Percentiles rank a stretch among this genome's conserved stretches.
Evolutionary conservation across 2,888 invertebrate species (phyloP).

Genomic region (Leucozona laternaria): DNA sequence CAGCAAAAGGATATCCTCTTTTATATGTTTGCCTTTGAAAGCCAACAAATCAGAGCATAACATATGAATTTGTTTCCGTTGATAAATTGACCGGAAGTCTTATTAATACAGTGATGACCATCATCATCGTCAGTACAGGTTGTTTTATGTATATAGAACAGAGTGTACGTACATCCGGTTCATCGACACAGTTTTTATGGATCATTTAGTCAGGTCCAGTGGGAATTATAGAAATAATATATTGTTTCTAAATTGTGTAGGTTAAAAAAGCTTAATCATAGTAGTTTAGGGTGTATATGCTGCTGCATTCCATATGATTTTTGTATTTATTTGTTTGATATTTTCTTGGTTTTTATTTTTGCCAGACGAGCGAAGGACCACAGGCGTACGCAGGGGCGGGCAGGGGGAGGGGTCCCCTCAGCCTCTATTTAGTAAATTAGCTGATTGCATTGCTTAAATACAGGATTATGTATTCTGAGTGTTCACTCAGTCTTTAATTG

Average conservation of each 20-base stretch:
- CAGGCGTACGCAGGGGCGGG: too few species aligned
- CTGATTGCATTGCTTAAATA: too few species aligned
- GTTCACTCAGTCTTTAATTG: too few species aligned
- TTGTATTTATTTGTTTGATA: background rate
- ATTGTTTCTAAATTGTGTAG: conserved; percentile 10
- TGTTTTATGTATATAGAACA: background rate
- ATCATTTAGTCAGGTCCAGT: conserved; percentile 25
- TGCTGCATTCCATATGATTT: background rate
- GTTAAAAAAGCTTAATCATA: conserved; percentile 14
- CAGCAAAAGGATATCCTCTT: conserved; percentile 56
- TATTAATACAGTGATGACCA: conserved; percentile 47
- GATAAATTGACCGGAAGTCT: conserved; percentile 67
- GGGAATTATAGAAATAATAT: background rate
- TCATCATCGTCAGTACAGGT: background rate
- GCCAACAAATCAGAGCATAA: conserved; percentile 38
- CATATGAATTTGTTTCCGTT: conserved; percentile 55
- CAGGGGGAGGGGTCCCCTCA: too few species aligned
- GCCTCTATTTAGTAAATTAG: too few species aligned
- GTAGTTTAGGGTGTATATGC: background rate
- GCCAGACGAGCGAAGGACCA: too few species aligned
- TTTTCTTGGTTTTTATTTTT: background rate
- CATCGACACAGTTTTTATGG: conserved; percentile 41
- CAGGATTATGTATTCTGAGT: too few species aligned
- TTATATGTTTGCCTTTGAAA: conserved; percentile 26
- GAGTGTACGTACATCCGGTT: conserved; percentile 36